Evolutionary conservation across 2,888 invertebrate genomes (phyloP), one percentile per base, ranked within the genome.

Genomic region (Drosophila rellima): DNA sequence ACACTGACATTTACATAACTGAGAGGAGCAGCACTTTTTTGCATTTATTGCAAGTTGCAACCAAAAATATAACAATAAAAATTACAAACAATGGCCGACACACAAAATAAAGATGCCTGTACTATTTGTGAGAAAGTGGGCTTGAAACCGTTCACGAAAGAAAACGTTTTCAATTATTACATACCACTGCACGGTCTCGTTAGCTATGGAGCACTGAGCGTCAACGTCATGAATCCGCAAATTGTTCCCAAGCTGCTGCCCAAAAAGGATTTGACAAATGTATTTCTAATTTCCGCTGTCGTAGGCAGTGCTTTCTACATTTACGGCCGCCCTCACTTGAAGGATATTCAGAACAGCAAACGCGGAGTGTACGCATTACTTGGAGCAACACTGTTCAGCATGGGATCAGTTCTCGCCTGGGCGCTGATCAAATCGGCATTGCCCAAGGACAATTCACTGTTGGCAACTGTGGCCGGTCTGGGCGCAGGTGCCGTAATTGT

Each of bases 371-470:
- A 95, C 93, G 96, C 93, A 11, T 26, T 94, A 72, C 88, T 96
- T 66, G 96, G 96, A 55, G 95, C 97, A 45, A 94, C 96, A 10
- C 94, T 98, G 20, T 96, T 98, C 94, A 97, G 97, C 75, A 95
- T 98, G 90, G 98, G 98, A 13, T 97, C 98, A 0, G 96, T 98
- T 48, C 94, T 98, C 63, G 93, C 96, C 72, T 98, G 98, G 96
- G 98, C 98, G 8, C 95, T 98, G 37, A 93, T 97, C 40, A 95
- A 97, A 90, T 96, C 96, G 78, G 93, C 96, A 37, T 93, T 98
- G 37, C 91, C 92, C 3, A 84, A 80, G 47, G 88, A 91, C 48
- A 92, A 91, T 63, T 70, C 89, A 4, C 75, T 84, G 11, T 20
- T 92, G 11, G 90, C 90, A 13, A 92, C 92, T 0, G 26, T 91